phyloP scores from a whole-genome alignment of 2,113 vertebrate genomes.

The Excalfactoria chinensis region DNA sequence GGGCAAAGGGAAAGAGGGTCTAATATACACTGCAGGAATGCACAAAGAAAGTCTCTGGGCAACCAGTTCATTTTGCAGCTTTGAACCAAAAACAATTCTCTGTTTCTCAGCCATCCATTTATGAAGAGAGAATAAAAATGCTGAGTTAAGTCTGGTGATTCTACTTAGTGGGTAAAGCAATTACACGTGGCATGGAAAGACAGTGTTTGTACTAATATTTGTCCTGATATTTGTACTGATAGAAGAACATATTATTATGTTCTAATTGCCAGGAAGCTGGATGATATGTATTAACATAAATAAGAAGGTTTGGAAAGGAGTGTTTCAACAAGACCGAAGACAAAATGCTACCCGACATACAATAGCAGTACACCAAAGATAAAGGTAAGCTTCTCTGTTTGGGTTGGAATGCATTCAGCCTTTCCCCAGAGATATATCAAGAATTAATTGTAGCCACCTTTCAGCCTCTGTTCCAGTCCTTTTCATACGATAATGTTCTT shows the following conservation, averaged over 20 bases:
- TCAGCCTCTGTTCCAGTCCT: background rate
- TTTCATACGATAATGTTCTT: background rate
- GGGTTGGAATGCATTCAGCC: background rate
- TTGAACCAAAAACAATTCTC: background rate
- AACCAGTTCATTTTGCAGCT: background rate
- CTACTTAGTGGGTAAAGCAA: background rate
- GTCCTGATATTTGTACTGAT: background rate
- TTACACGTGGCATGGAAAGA: background rate
- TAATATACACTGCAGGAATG: rapidly evolving
- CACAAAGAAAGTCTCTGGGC: background rate
- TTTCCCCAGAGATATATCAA: background rate
- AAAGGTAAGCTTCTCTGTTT: slow-evolving; percentile 21
- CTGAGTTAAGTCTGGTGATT: background rate
- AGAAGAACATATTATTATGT: background rate
- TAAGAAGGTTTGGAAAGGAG: background rate
- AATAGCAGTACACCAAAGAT: background rate
- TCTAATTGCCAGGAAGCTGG: background rate
- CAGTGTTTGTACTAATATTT: background rate
- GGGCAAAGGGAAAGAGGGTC: background rate
- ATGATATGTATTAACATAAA: background rate
- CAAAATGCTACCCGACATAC: background rate
- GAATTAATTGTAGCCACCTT: background rate
- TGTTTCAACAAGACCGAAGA: background rate
- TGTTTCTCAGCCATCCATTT: background rate
- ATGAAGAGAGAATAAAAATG: background rate